Base-by-base conservation (phyloP, 2,113 vertebrate species). In the Phoxinus phoxinus region DNA sequence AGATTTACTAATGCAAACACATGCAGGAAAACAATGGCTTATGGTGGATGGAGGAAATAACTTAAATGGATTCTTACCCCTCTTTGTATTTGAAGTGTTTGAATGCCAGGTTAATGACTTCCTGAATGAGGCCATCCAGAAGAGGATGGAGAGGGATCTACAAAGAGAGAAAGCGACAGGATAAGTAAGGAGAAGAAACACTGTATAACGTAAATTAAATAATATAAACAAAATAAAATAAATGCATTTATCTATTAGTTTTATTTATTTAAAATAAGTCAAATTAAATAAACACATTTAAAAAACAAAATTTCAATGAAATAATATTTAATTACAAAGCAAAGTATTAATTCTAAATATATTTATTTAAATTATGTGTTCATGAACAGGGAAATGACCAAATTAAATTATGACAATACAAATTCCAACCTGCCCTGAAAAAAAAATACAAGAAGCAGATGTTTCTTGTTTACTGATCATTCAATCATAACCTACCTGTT, bases 71-170 rank as follows among this genome's bases (percentile, higher is more conserved):
- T 56, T 3, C 94, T 96, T 96, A 99, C 97, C 98, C 98, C 95
- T 99, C 98, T 93, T 98, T 99, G 92, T 99, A 99, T 92, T 97
- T 99, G 95, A 99, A 99, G 96, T 99, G 98, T 94, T 97, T 99
- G 92, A 99, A 99, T 81, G 98, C 96, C 94, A 99, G 92, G 91
- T 98, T 99, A 92, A 98, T 96, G 88, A 99, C 96, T 93, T 99
- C 98, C 87, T 99, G 97, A 92, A 99, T 97, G 88, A 99, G 96
- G 91, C 95, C 96, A 92, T 99, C 98, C 93, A 98, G 95, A 87
- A 99, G 96, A 91, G 98, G 98, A 93, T 99, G 98, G 86, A 99
- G 96, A 25, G 97, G 96, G 93, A 99, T 98, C 98, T 99, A 77
- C n/a, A 83, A 27, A 85, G 32, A 80, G 37, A 35, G 69, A 79